A percentile compares a stretch with the other conserved stretches of the same genome.
phyloP scores from a whole-genome alignment of 2,888 invertebrate genomes.

The Eupithecia vulgata region DNA sequence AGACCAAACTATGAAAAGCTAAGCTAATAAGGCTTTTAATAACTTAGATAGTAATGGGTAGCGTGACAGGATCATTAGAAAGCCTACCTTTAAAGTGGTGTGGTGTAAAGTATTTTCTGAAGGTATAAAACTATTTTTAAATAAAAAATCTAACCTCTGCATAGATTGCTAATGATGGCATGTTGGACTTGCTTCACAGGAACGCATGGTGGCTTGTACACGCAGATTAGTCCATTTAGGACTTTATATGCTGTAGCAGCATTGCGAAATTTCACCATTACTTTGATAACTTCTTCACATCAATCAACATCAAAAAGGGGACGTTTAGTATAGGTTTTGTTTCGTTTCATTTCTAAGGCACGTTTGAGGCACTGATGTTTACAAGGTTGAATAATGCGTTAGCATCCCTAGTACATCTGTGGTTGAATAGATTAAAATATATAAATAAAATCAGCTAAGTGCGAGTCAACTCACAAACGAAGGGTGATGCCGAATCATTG shows the following conservation, averaged over 20 bases:
- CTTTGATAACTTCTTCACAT: neutral
- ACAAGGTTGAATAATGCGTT: no score
- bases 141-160: slow-evolving; percentile 83
- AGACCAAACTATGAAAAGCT: neutral
- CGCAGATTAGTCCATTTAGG: slow-evolving; percentile 89
- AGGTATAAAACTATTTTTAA: neutral
- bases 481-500: no score
- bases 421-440: no score
- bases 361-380: neutral
- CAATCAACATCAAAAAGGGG: neutral
- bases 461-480: no score
- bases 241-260: slow-evolving; percentile 86
- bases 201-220: slow-evolving; percentile 90
- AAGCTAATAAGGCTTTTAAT: neutral
- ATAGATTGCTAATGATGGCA: slow-evolving; percentile 85
- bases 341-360: neutral
- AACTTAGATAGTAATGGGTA: neutral
- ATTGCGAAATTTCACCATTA: slow-evolving; percentile 65
- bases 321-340: slow-evolving; percentile 1
- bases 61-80: neutral
- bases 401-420: no score
- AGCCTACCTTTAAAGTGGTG: no score
- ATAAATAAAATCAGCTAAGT: no score
- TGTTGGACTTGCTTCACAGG: slow-evolving; percentile 81
- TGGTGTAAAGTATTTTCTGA: neutral